Percentiles rank a stretch among this genome's conserved stretches.
These are phyloP conservation scores for Microcebus jonahi DNA, from an alignment of 2,113 vertebrate species.

Conservation along the genomic window DNA sequence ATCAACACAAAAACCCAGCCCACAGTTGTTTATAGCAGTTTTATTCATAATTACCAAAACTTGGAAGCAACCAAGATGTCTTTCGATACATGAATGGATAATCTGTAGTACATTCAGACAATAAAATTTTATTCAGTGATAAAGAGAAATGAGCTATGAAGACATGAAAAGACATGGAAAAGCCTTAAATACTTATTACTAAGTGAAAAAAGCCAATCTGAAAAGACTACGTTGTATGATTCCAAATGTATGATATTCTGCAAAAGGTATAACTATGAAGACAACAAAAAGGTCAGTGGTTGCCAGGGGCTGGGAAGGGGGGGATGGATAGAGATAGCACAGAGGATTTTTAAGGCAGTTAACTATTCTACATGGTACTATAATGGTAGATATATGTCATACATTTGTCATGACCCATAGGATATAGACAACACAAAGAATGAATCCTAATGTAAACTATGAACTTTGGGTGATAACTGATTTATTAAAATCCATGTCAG, in stretches of 20 bases:
- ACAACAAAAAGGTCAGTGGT: background rate
- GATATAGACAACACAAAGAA: too few species aligned
- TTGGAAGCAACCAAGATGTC: background rate
- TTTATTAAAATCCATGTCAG: background rate
- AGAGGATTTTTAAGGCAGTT: background rate
- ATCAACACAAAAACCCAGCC: background rate
- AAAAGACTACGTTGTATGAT: background rate
- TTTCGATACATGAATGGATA: background rate
- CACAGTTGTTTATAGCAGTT: background rate
- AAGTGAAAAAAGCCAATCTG: background rate
- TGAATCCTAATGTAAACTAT: background rate
- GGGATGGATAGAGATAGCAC: too few species aligned
- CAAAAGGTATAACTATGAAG: background rate
- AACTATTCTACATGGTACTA: background rate
- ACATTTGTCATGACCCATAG: background rate
- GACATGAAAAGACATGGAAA: background rate
- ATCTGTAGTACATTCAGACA: background rate
- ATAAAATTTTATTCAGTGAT: background rate
- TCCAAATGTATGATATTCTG: background rate
- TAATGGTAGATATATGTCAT: background rate
- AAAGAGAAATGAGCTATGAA: background rate
- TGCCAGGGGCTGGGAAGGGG: background rate
- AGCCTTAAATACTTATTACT: background rate
- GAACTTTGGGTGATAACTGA: background rate
- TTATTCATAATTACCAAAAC: background rate